Evolutionary conservation across 2,888 invertebrate species (phyloP).

Genomic region (Parasteatoda lunata): DNA sequence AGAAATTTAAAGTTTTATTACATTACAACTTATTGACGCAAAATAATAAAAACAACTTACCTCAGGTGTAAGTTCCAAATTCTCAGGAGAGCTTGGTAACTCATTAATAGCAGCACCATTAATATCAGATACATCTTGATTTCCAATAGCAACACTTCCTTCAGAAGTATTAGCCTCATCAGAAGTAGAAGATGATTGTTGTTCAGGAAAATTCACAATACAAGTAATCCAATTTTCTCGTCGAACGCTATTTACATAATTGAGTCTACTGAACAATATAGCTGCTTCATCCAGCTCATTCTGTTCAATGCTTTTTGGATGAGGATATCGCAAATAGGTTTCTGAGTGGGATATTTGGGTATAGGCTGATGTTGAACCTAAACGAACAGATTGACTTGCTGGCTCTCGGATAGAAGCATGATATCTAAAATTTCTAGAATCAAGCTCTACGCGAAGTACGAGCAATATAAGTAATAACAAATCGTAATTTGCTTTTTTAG

Average conservation of each 20-base stretch:
- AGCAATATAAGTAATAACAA: slow-evolving; percentile 86
- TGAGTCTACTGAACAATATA: slow-evolving; percentile 44
- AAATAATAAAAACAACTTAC: slow-evolving; percentile 10
- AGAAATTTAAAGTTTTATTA: no score
- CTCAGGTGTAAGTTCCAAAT: slow-evolving; percentile 33
- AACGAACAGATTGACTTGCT: slow-evolving; percentile 62
- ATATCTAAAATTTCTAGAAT: slow-evolving; percentile 82
- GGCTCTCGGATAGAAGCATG: slow-evolving; percentile 74
- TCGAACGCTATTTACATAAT: slow-evolving; percentile 34
- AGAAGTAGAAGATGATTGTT: not conserved
- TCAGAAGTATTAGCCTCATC: not conserved
- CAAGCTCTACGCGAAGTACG: slow-evolving; percentile 85
- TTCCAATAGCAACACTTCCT: not conserved
- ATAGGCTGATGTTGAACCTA: slow-evolving; percentile 70
- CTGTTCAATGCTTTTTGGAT: slow-evolving; percentile 41
- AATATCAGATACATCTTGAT: not conserved
- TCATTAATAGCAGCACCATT: slow-evolving; percentile 4
- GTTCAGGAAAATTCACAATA: slow-evolving; percentile 28
- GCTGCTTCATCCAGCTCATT: slow-evolving; percentile 45
- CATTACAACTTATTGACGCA: no score
- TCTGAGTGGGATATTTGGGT: slow-evolving; percentile 59
- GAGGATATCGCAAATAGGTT: slow-evolving; percentile 18
- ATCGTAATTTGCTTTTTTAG: slow-evolving; percentile 88
- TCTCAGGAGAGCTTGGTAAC: not conserved
- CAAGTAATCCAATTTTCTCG: slow-evolving; percentile 30